Evolutionary conservation across 92 coral and sea anemone genomes (phyloP), one percentile per base, ranked within the genome.

Genomic region (Meandrina meandrites): DNA sequence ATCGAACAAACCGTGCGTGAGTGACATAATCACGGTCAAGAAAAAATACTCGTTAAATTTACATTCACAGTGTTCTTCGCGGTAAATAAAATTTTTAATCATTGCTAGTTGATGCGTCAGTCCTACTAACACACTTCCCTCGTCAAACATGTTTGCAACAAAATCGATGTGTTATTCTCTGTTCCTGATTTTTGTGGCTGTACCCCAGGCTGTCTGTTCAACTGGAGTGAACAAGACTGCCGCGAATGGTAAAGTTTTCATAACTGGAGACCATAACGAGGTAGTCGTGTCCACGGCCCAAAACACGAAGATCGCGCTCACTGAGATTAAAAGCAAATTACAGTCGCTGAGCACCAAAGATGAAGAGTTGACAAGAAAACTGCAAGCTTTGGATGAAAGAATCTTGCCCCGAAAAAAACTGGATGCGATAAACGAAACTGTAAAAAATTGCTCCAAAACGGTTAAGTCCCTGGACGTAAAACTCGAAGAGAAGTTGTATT

Each of bases 41-140:
- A 62, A 76, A 76, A 76, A 47, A 76, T 76, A 47, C 79, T 45
- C 48, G 79, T 76, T 76, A 53, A 34, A 13, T 76, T 76, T 76
- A 47, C 22, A 36, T 74, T 74, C 22, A 37, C 78, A 74, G 31
- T 12, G 9, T 37, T 14, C 60, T 54, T 54, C 22, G 8, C 69
- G 7, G 1, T 62, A 14, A 62, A 31, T 62, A 62, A 58, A 18
- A 62, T 22, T 62, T 24, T n/a, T 11, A 24, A 62, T 62, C 30
- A 62, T 22, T n/a, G 12, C 2, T 8, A 76, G 1, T 12, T 4
- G 8, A 28, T 0, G 24, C 1, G 47, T 30, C 58, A n/a, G 17
- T 45, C 79, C 13, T 11, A 47, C 1, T 8, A 24, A 45, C 17
- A 24, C 36, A 45, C 56, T 75, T 75, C 58, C n/a, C 60, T 19